Base-by-base conservation (phyloP, 1,140 invertebrate species). In the Drosophila insularis region DNA sequence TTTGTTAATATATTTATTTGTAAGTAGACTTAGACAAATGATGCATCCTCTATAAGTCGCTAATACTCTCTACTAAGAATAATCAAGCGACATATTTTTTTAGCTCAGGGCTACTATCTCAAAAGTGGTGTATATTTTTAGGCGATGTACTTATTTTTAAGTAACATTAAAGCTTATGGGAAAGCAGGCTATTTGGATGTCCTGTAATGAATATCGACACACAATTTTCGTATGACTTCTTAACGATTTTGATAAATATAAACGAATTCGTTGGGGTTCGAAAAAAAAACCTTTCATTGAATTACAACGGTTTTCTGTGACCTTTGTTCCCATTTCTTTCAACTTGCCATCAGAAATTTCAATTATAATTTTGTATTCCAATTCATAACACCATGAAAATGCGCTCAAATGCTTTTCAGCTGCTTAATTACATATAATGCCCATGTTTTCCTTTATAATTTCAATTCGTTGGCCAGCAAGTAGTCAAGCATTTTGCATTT, bases 371-470 rank as follows among this genome's bases (percentile, higher is more conserved):
- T 54, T 14, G 23, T 4, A 19, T 13, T 19, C 19, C 53, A 23
- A 40, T 35, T 50, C 35, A 11, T 62, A 62, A 37, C 43, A 56
- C 27, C 62, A 58, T 58, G 50, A 17, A 21, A 31, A 27, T 13
- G n/a, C 39, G 56, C 43, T 21, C 62, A 68, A 37, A 46, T 50
- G n/a, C 46, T 64, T 73, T 72, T 73, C 71, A 65, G 69, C 53
- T 72, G 58, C 64, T 73, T 73, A 73, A 64, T 46, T 55, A 73
- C 71, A 53, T 13, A 19, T 50, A 65, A 72, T 59, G 0, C 27
- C 7, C 10, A 55, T 8, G 35, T 63, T 63, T 43, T 71, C 21
- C 13, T 71, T 72, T 72, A 58, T 72, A 72, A 73, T 64, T 73
- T 58, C 40, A 59, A 73, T 46, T 62, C 17, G 69, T 50, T 69